Percentiles rank a stretch among this genome's conserved stretches.
These are phyloP conservation scores for Peromyscus attwateri DNA, from an alignment of 2,797 vertebrate genomes.

Conservation along the genomic window DNA sequence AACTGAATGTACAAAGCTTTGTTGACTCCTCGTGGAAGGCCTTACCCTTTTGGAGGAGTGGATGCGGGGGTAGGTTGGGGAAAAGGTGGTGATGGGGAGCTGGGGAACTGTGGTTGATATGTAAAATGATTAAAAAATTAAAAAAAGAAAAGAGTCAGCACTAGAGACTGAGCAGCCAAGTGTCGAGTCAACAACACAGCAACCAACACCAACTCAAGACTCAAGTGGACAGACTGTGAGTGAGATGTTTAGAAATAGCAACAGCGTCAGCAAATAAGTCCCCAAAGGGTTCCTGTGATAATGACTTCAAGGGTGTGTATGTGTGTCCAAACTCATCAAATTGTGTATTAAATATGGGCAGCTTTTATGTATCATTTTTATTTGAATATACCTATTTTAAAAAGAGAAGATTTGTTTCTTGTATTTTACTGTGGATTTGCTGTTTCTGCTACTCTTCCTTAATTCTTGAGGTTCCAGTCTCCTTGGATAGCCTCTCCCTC, in stretches of 20 bases:
- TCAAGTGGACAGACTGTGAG: neutral
- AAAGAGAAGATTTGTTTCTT: neutral
- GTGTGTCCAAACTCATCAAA: neutral
- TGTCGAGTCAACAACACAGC: neutral
- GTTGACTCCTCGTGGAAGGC: too few relatives aligned
- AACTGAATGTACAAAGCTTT: too few relatives aligned
- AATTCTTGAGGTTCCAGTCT: neutral
- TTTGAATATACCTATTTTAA: neutral
- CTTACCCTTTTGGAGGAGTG: too few relatives aligned
- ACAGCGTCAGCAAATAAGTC: neutral
- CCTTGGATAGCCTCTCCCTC: neutral
- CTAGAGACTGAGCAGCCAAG: neutral
- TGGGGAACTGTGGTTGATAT: too few relatives aligned
- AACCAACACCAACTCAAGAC: neutral
- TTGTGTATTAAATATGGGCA: neutral
- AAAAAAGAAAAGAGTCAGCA: too few relatives aligned
- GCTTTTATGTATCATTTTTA: neutral
- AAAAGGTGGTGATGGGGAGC: too few relatives aligned
- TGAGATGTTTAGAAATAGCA: neutral
- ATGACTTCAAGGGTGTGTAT: neutral
- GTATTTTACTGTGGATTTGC: neutral
- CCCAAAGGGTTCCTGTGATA: neutral
- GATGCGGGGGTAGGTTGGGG: too few relatives aligned
- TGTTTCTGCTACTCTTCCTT: neutral
- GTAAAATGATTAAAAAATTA: too few relatives aligned